Base-by-base conservation (phyloP, 2,113 vertebrate species). In the Sinocyclocheilus rhinocerous region DNA sequence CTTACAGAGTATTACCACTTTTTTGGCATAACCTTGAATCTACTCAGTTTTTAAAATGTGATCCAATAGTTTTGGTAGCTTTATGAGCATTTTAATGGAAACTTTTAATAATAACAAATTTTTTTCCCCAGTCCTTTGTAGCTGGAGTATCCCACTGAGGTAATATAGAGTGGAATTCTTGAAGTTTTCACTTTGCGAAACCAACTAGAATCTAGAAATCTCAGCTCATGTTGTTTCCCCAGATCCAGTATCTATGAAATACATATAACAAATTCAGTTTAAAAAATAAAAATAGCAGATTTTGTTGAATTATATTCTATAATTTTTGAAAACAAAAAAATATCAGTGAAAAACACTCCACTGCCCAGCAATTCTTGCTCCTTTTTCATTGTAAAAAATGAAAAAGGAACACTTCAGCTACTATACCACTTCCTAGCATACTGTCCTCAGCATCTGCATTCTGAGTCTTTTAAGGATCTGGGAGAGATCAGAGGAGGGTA, bases 301-400 rank as follows among this genome's bases (percentile, higher is more conserved):
- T 57, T 83, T 69, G 24, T 29, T 50, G 45, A 42, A 80, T 67
- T 39, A 65, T 75, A 52, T 39, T 85, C 24, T 76, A 10, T 33
- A 4, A 33, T 57, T 52, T 76, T 50, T 52, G 0, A 6, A 22
- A 55, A 57, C 50, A 22, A 59, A 79, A 20, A 78, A n/a, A 36
- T 9, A 29, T 52, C 24, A 9, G 45, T 55, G 48, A 15, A 4
- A 55, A 55, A 77, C 33, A n/a, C 6, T 59, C 18, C 18, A 59
- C 50, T 18, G 16, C 10, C 18, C 0, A 29, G 29, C 10, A 22
- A 2, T 12, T 33, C 26, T 57, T 57, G 18, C 16, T 57, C 6
- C 55, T 57, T 57, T 57, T 20, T 57, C 18, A 57, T 57, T 57
- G 55, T 20, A 22, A 20, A 59, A 67, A 45, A 18, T 6, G 3